Base-by-base conservation (phyloP, 2,797 vertebrate species). In the Anguilla anguilla region DNA sequence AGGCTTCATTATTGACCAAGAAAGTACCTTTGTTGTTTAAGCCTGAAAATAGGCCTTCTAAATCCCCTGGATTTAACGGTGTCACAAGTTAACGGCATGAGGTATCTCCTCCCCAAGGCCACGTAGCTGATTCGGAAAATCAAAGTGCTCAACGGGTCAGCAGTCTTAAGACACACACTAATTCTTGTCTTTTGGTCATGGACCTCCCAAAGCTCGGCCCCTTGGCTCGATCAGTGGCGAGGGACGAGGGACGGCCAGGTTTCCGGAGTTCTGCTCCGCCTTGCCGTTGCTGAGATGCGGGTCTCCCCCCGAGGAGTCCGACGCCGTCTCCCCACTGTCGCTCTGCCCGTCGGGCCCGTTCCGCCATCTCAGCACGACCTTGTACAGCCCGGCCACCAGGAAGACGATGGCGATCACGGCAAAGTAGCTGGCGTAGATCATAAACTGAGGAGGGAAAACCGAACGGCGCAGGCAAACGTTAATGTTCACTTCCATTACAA, bases 361-460 rank as follows among this genome's bases (percentile, higher is more conserved):
- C 89, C 90, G 86, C 57, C 92, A 95, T 87, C 94, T 92, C 91
- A 87, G 94, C 19, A 92, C 59, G 91, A 97, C 46, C 90, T 93
- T 97, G 91, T 89, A 94, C 0, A 96, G 81, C 1, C 96, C 96
- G 15, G 97, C 97, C 3, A 95, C 31, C 74, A 99, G 94, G 95
- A 99, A 99, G 91, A 99, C 87, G n/a, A 95, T 57, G 0, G 98
- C 95, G 51, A 99, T 98, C 83, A 93, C 93, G 0, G 95, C 95
- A 90, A 99, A 99, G 93, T 99, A 99, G 59, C 94, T 91, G 0
- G 97, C 96, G 0, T 99, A 99, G 94, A 99, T 96, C 92, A 97
- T 90, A 92, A 99, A 99, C 99, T 99, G 93, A 28, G 90, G 72
- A n/a, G 28, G 43, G 55, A 13, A 39, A 17, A 6, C 0, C n/a